Base-by-base conservation (phyloP, 2,113 vertebrate species). In the Brachionichthys hirsutus region DNA sequence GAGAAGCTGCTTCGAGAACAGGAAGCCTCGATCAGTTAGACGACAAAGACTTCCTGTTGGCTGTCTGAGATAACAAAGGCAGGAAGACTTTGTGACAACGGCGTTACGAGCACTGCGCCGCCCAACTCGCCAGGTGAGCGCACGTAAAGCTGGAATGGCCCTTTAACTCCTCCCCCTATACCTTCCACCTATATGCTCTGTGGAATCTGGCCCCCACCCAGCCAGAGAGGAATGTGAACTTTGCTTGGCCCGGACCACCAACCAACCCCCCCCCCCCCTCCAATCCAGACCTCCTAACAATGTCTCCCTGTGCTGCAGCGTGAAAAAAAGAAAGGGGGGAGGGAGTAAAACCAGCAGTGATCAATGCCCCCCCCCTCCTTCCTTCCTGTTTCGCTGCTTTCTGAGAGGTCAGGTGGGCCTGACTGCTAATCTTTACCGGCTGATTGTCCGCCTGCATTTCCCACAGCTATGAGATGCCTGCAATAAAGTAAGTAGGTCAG, bases 371-470 rank as follows among this genome's bases (percentile, higher is more conserved):
- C 17, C 66, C 24, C 44, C 49, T 34, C 49, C 44, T 34, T 36
- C 22, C 47, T 34, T 56, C 24, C 24, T 30, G 24, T 30, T 30
- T 30, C 24, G 24, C 24, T 30, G 69, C 55, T 59, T 70, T 65
- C 70, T 70, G 66, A 80, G 73, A 72, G 65, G 57, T 83, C 82
- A 88, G 83, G 83, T 85, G 87, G 79, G 55, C 75, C 56, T 65
- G 87, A 85, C 85, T 86, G 82, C 84, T 90, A 85, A 87, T 89
- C 87, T 82, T 77, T 80, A 72, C 54, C 70, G 6, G 35, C 38
- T 15, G 65, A 82, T 76, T 87, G 83, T 86, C 73, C 44, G 60
- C 53, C 20, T 43, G 58, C 34, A 19, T 77, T 86, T 84, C 77
- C 80, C 78, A 78, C 80, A 73, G 75, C 78, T 80, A 80, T 78